Base-by-base conservation (phyloP, 2,888 invertebrate species). In the Branchellion lobata region DNA sequence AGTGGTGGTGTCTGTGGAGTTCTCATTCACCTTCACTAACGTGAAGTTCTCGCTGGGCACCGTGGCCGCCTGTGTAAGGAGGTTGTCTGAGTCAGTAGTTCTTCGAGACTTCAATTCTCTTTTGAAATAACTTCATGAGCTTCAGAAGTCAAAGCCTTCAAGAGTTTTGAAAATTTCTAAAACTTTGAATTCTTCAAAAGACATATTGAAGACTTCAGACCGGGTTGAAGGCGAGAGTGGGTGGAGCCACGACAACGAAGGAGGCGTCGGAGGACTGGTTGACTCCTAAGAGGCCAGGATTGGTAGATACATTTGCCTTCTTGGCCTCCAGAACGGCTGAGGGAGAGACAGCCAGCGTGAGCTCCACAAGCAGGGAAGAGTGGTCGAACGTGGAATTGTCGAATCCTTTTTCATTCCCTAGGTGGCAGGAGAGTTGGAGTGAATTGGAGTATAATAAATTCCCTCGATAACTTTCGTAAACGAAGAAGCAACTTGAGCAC, bases 11-110 rank as follows among this genome's bases (percentile, higher is more conserved):
- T 53, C 69, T 8, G 79, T 77, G 27, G 76, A 74, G 24, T 80
- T 80, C n/a, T 76, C 71, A 24, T 81, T 82, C 8, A 84, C 82
- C 8, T 82, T 77, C 18, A 84, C 77, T n/a, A 83, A 79, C 29
- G 68, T 74, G 65, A 80, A 81, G 24, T n/a, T 69, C 34, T 80
- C 76, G 14, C 33, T 33, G 5, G 81, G 80, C 2, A 47, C 1
- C 3, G 78, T 34, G 29, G 75, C 75, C 40, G 61, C 61, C 79
- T 79, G 76, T 47, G 21, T 34, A 36, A 5, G 29, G 14, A 65
- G n/a, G n/a, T n/a, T n/a, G n/a, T n/a, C 21, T 21, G 0, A 14
- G 5, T 68, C 29, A 27, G 27, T 14, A 27, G 5, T 29, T 14
- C 5, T 68, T 68, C 5, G n/a, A 27, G n/a, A 68, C n/a, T 27